phyloP scores from a whole-genome alignment of 2,797 vertebrate genomes.

The Scarus forsteni region DNA sequence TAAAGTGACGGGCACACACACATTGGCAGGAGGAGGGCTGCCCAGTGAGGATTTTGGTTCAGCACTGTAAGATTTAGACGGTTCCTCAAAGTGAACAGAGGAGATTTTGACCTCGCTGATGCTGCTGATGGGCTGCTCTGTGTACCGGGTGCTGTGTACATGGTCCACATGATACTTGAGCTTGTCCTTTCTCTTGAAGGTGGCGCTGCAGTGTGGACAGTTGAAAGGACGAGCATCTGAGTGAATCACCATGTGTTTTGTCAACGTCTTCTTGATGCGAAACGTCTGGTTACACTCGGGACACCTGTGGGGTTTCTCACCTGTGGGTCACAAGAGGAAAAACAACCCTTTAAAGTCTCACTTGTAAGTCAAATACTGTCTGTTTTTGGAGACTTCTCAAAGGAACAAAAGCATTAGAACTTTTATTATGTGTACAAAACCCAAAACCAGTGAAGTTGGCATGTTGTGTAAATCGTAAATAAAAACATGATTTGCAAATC shows the following conservation, averaged over 20 bases:
- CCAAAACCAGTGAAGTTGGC: no score
- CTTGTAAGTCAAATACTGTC: no score
- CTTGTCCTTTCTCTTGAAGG: constrained; percentile 98
- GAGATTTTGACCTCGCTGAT: constrained; percentile 82
- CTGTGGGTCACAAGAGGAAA: constrained; percentile 72
- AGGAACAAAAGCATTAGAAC: no score
- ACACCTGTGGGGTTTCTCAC: constrained; percentile 97
- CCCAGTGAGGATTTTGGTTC: constrained; percentile 71
- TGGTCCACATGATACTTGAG: constrained; percentile 98
- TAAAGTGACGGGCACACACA: constrained; percentile 85
- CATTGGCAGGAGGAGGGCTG: constrained; percentile 77
- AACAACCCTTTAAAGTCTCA: neutral
- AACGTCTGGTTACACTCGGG: constrained; percentile 96
- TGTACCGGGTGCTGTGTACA: constrained; percentile 89
- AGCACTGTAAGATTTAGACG: constrained; percentile 61
- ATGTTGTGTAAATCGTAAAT: no score
- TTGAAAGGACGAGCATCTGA: constrained; percentile 97
- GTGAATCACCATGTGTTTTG: constrained; percentile 98
- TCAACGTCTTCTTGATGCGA: constrained; percentile 98
- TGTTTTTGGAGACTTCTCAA: no score
- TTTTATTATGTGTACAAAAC: no score
- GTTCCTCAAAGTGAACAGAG: constrained; percentile 81
- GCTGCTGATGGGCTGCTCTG: constrained; percentile 75
- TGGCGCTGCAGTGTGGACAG: constrained; percentile 95
- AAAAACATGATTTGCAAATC: no score